Evolutionary conservation across 1,140 invertebrate species (phyloP).

Genomic region (Drosophila lowei): DNA sequence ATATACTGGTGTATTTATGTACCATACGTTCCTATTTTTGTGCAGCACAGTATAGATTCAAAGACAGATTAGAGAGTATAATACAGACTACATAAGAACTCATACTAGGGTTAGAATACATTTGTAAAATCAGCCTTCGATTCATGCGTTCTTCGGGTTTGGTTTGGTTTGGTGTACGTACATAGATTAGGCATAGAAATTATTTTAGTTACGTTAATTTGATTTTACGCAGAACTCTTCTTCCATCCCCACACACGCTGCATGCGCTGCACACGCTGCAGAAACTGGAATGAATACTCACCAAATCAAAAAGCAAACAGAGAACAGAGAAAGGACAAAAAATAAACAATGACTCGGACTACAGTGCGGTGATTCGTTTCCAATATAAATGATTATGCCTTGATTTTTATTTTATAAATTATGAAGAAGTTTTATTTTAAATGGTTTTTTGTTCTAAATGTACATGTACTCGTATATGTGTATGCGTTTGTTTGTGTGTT

Average conservation of each 20-base stretch:
- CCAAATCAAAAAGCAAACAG: conserved; percentile 31
- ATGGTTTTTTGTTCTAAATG: conserved; percentile 70
- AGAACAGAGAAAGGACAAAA: conserved; percentile 1
- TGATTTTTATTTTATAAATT: conserved; percentile 61
- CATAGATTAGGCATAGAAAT: conserved; percentile 25
- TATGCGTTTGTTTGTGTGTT: conserved; percentile 33
- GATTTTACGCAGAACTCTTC: conserved; percentile 1
- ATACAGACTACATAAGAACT: conserved; percentile 32
- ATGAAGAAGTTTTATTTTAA: conserved; percentile 64
- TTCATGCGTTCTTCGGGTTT: conserved; percentile 31
- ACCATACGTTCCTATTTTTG: conserved; percentile 7
- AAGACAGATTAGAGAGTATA: not conserved
- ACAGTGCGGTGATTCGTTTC: not conserved
- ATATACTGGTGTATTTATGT: not conserved
- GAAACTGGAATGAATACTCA: conserved; percentile 47
- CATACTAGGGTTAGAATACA: conserved; percentile 48
- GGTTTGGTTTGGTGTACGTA: not conserved
- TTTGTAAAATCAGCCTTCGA: conserved; percentile 67
- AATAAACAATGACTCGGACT: not conserved
- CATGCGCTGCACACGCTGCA: no score
- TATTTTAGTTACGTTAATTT: conserved; percentile 7
- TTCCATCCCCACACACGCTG: not conserved
- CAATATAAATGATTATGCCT: conserved; percentile 13
- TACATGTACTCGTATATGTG: conserved; percentile 64
- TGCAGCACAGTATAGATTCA: conserved; percentile 20